Percentiles rank a stretch among this genome's conserved stretches.
Conservation (phyloP, 2,888 invertebrate genomes). For the Elysia crispata region DNA sequence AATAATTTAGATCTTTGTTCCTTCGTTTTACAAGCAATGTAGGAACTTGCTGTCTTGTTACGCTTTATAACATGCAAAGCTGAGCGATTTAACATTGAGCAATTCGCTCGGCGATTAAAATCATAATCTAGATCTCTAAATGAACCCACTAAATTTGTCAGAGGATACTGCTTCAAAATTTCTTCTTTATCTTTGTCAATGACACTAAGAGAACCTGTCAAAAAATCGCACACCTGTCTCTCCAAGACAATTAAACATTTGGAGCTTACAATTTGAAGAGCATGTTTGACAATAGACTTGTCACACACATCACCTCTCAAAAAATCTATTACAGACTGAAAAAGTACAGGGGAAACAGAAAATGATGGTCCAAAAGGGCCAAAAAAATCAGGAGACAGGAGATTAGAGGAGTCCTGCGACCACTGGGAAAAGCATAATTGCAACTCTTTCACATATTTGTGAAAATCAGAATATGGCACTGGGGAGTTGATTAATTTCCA, state of each 20-base stretch:
- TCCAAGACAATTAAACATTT: background rate
- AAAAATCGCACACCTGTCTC: background rate
- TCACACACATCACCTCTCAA: background rate
- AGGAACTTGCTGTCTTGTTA: background rate
- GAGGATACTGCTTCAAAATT: background rate
- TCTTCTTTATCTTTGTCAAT: background rate
- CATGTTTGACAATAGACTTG: background rate
- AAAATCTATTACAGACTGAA: background rate
- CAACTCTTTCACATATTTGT: background rate
- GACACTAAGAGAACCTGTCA: background rate
- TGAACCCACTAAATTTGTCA: background rate
- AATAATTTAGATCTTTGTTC: background rate
- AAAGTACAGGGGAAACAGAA: background rate
- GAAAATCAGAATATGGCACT: background rate
- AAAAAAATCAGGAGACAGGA: background rate
- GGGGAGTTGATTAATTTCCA: background rate
- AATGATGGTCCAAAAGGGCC: conserved; percentile 13
- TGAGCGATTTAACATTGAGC: background rate
- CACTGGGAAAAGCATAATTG: background rate
- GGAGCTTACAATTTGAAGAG: background rate
- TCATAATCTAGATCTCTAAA: conserved; percentile 6
- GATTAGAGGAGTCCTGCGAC: background rate
- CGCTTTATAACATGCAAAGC: background rate
- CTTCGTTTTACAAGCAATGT: background rate
- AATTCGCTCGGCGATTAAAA: background rate